Conservation (phyloP, 2,888 invertebrate species). For the Ennomos erosarius region DNA sequence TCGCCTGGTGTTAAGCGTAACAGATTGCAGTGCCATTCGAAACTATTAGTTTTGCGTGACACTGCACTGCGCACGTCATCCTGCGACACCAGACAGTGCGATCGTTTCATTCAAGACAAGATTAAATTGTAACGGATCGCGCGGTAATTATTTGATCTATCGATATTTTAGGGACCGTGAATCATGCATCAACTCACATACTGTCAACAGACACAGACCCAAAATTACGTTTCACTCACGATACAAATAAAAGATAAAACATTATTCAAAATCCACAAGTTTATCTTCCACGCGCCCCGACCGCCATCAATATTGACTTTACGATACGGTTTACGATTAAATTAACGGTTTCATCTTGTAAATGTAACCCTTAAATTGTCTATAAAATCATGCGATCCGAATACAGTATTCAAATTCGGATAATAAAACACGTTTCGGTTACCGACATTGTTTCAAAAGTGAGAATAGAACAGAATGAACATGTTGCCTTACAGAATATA, state of each 20-base stretch:
- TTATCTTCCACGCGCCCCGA: constrained; percentile 57
- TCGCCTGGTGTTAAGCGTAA: no score
- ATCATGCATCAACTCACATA: constrained; percentile 7
- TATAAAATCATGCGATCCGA: constrained; percentile 70
- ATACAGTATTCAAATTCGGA: constrained; percentile 58
- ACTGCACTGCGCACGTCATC: no score
- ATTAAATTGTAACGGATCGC: no score
- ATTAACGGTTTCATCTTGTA: constrained; percentile 77
- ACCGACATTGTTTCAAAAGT: constrained; percentile 47
- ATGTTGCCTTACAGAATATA: constrained; percentile 32
- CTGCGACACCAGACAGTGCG: no score
- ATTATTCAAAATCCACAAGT: constrained; percentile 67
- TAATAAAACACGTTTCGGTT: constrained; percentile 57
- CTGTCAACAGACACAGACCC: constrained; percentile 12
- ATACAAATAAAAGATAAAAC: constrained; percentile 39
- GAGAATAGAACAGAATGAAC: constrained; percentile 39
- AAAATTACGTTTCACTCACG: constrained; percentile 23
- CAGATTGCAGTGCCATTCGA: no score
- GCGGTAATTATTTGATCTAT: not conserved
- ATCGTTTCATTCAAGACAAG: no score
- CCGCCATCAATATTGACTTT: constrained; percentile 68
- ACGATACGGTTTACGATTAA: constrained; percentile 73
- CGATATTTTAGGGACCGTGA: not conserved
- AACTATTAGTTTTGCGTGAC: no score
- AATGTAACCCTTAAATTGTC: constrained; percentile 72